A percentile compares a stretch with the other conserved stretches of the same genome.
These are phyloP conservation scores for Clostera curtula DNA, from an alignment of 2,888 invertebrate genomes.

Conservation along the genomic window DNA sequence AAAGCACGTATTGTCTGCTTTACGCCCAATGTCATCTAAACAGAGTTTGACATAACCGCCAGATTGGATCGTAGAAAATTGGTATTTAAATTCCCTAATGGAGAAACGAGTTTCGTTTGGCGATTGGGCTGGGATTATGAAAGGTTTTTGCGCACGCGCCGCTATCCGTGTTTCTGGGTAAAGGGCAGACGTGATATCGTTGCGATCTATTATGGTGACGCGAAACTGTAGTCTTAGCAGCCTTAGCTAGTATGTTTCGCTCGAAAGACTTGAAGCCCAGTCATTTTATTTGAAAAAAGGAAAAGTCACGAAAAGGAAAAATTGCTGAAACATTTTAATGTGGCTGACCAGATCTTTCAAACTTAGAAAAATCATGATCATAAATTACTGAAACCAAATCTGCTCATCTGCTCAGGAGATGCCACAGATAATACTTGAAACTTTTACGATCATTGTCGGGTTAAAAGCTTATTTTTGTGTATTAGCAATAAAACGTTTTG, in stretches of 20 bases:
- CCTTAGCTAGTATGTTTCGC: constrained; percentile 2
- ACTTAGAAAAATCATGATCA: too few species aligned
- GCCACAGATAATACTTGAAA: too few species aligned
- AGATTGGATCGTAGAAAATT: constrained; percentile 18
- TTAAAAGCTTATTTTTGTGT: too few species aligned
- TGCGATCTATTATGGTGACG: constrained; percentile 30
- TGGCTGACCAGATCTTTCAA: too few species aligned
- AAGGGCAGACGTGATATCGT: constrained; percentile 51
- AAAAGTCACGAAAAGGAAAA: too few species aligned
- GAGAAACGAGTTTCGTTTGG: constrained; percentile 26
- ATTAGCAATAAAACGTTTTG: too few species aligned
- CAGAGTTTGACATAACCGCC: constrained; percentile 29
- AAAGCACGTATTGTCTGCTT: constrained; percentile 47
- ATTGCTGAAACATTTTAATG: too few species aligned
- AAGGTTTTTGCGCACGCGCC: constrained; percentile 40
- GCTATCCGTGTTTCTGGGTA: constrained; percentile 65
- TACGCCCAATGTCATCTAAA: constrained; percentile 58
- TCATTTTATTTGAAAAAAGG: too few species aligned
- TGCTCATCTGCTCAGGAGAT: too few species aligned
- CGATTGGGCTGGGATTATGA: constrained; percentile 19
- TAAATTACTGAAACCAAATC: too few species aligned
- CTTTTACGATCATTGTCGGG: too few species aligned
- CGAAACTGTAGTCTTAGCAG: constrained; percentile 23
- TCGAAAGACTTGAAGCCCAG: too few species aligned
- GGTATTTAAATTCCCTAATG: constrained; percentile 19